Evolutionary conservation across 2,888 invertebrate genomes (phyloP), one percentile per base, ranked within the genome.

Genomic region (Pandemis heparana): DNA sequence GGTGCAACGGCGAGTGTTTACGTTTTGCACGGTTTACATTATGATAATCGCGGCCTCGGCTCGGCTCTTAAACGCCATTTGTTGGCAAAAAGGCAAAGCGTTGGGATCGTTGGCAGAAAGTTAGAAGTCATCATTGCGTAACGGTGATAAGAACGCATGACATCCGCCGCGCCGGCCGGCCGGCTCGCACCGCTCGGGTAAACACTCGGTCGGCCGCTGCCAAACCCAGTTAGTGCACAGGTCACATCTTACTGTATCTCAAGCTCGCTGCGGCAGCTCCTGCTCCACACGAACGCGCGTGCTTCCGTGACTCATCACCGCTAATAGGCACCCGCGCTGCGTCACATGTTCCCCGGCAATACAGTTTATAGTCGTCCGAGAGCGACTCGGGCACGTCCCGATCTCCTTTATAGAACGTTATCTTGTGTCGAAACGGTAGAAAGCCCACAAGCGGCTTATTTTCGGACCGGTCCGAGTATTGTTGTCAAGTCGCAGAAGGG

Each of bases 1-100:
- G 84, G 87, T 92, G 94, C 94, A 83, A 73, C 78, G 85, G 84
- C 82, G 77, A 81, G 81, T 91, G 94, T 94, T 94, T 94, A 94
- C 92, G 87, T 93, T 92, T 84, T 86, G 88, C 86, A 84, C 86
- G 83, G 83, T 85, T 86, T 86, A 83, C 84, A 84, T 85, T 82
- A 84, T 81, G 80, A 78, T 82, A 80, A 79, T 82, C 80, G 69
- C 77, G 85, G 85, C 90, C 89, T 89, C 87, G 85, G 76, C 65
- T 61, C 77, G 78, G 73, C 80, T 77, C 77, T 77, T 76, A 68
- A 61, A 14, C 62, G 51, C 59, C 51, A 66, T 60, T 66, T 51
- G 38, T n/a, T 56, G 72, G 12, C 56, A 72, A 68, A 72, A 63
- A 23, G 23, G 16, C 46, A 60, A 10, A 12, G 41, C 16, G n/a